phyloP scores from a whole-genome alignment of 2,888 invertebrate species.

The Dolichopus griseipennis region DNA sequence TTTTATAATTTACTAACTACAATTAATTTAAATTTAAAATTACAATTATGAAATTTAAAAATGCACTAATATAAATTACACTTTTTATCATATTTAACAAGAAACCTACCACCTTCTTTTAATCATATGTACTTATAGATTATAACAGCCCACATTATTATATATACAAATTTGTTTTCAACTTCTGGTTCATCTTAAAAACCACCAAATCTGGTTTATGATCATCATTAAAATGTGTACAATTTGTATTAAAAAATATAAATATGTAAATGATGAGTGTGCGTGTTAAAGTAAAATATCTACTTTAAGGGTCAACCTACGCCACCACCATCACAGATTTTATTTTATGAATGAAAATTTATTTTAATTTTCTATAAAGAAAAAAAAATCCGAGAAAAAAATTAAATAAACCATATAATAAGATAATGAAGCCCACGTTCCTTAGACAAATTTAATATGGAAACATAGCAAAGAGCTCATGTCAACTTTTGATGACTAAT shows the following conservation, averaged over 20 bases:
- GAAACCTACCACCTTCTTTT: neutral
- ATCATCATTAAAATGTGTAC: too few species aligned
- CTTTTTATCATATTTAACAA: neutral
- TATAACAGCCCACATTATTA: neutral
- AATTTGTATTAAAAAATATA: too few species aligned
- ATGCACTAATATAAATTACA: neutral
- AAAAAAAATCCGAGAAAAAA: too few species aligned
- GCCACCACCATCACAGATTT: neutral
- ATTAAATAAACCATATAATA: neutral
- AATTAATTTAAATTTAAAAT: too few species aligned
- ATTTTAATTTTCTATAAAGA: neutral
- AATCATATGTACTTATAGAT: neutral
- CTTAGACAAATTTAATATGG: neutral
- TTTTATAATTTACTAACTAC: too few species aligned
- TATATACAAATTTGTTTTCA: neutral
- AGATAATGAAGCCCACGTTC: neutral
- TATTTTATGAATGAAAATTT: constrained; percentile 4
- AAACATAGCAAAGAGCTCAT: neutral
- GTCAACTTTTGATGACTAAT: neutral
- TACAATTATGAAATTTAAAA: too few species aligned
- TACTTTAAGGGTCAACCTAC: neutral
- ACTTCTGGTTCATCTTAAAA: constrained; percentile 2
- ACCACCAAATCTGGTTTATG: too few species aligned
- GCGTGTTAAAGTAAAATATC: neutral
- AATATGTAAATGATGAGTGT: neutral